Evolutionary conservation across 2,888 invertebrate species (phyloP).

Genomic region (Nomada fabriciana): DNA sequence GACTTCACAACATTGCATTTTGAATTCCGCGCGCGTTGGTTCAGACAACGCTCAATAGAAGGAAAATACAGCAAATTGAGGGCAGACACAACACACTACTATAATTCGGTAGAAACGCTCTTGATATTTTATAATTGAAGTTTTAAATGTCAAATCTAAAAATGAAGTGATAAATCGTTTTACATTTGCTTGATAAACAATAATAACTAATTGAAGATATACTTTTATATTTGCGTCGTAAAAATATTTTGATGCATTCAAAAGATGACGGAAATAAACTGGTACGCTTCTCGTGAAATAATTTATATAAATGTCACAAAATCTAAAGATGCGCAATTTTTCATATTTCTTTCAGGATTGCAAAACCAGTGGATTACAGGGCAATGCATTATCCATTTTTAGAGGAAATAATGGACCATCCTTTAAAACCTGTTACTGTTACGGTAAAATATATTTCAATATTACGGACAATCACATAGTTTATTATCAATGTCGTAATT

Average conservation of each 20-base stretch:
- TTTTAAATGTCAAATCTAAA: constrained; percentile 21
- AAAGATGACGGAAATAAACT: constrained; percentile 76
- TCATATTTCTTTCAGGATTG: constrained; percentile 73
- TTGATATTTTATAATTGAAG: background rate
- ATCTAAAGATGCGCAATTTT: background rate
- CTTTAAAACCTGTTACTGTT: constrained; percentile 86
- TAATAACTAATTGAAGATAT: background rate
- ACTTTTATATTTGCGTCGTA: constrained; percentile 9
- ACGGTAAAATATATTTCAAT: constrained; percentile 79
- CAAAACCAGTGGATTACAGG: constrained; percentile 75
- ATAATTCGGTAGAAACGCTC: background rate
- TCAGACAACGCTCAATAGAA: too few relatives aligned
- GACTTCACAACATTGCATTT: too few relatives aligned
- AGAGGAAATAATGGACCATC: constrained; percentile 86
- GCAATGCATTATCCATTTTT: constrained; percentile 61
- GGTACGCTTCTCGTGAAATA: constrained; percentile 63
- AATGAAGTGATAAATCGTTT: background rate
- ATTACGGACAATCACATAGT: background rate
- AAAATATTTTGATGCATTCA: constrained; percentile 14
- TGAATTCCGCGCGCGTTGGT: too few relatives aligned
- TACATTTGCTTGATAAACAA: constrained; percentile 14
- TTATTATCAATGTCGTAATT: background rate
- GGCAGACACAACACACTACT: too few relatives aligned
- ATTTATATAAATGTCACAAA: constrained; percentile 3
- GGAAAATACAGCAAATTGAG: too few relatives aligned